Evolutionary conservation across 2,888 invertebrate genomes (phyloP), one percentile per base, ranked within the genome.

Genomic region (Zhuqinia jingwanae): DNA sequence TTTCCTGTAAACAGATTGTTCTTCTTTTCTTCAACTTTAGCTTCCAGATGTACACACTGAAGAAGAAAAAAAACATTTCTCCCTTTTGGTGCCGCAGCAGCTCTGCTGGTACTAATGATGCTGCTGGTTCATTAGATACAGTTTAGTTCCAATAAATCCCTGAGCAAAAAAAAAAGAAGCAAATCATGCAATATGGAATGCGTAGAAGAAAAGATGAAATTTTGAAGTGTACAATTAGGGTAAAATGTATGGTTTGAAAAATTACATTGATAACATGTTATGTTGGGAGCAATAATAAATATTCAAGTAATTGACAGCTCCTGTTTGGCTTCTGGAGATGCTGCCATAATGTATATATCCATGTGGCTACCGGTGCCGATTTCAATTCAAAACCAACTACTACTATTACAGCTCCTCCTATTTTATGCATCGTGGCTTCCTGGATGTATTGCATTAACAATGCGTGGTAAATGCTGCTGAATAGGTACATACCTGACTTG

Each of bases 241-340:
- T 58, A n/a, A 75, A 75, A n/a, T 75, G 17, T 30, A 75, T 45
- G 27, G 75, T 27, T 50, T 50, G 53, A 75, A 75, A 53, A 30
- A 65, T 65, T 10, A 50, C 22, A 8, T 70, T 63, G 75, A 76
- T 77, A 63, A 77, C 77, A 36, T 36, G 36, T 3, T 36, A 36
- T 36, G 36, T 3, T 36, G 83, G 56, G 65, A 36, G 36, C 36
- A 56, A 68, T 77, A 82, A 82, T 82, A 84, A 84, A 65, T 77
- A 84, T 84, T 76, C 36, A 77, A 84, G 65, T 84, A 78, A 85
- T 85, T 78, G 77, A 78, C 77, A 78, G 78, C 70, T 85, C 68
- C 63, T 63, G 65, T 76, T 73, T 58, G 20, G 56, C 65, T 70
- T 36, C 68, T 81, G 65, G 25, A 50, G 80, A 15, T 63, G 30